A percentile compares a stretch with the other conserved stretches of the same genome.
Evolutionary conservation across 2,797 vertebrate genomes (phyloP).

Genomic region (Nyctalus aviator): DNA sequence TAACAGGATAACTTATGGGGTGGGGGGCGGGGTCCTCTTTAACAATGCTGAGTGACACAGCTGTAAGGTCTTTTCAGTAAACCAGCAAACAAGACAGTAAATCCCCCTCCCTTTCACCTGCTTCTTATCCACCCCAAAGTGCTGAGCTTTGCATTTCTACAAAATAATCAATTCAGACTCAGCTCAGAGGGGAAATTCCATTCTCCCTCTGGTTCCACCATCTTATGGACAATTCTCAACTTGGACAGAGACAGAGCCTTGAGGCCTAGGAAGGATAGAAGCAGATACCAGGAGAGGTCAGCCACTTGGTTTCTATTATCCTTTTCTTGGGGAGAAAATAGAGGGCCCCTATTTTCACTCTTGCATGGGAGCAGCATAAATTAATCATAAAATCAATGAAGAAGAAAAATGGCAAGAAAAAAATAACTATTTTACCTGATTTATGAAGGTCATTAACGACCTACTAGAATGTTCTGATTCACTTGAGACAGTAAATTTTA

Average conservation of each 20-base stretch:
- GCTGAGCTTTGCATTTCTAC: not conserved
- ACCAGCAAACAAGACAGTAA: accelerated
- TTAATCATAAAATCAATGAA: conserved; percentile 80
- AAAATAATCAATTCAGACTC: not conserved
- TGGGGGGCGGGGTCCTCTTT: too few species aligned
- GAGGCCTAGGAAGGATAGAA: not conserved
- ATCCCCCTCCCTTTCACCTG: not conserved
- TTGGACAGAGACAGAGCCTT: not conserved
- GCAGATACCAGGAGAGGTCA: not conserved
- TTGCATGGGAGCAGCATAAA: conserved; percentile 72
- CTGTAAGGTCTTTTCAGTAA: not conserved
- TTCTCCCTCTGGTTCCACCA: not conserved
- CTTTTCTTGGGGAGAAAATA: not conserved
- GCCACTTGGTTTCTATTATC: not conserved
- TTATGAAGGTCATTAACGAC: conserved; percentile 85
- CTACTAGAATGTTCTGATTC: conserved; percentile 73
- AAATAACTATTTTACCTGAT: conserved; percentile 87
- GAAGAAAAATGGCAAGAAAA: conserved; percentile 83
- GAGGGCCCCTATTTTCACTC: conserved; percentile 49
- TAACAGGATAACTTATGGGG: not conserved
- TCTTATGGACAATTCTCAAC: not conserved
- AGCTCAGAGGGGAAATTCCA: not conserved
- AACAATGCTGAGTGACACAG: not conserved
- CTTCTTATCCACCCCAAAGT: not conserved
- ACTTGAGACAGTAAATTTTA: conserved; percentile 83